These are phyloP conservation scores for Drosophila glabriapex DNA, from an alignment of 2,888 invertebrate species.

Conservation along the genomic window DNA sequence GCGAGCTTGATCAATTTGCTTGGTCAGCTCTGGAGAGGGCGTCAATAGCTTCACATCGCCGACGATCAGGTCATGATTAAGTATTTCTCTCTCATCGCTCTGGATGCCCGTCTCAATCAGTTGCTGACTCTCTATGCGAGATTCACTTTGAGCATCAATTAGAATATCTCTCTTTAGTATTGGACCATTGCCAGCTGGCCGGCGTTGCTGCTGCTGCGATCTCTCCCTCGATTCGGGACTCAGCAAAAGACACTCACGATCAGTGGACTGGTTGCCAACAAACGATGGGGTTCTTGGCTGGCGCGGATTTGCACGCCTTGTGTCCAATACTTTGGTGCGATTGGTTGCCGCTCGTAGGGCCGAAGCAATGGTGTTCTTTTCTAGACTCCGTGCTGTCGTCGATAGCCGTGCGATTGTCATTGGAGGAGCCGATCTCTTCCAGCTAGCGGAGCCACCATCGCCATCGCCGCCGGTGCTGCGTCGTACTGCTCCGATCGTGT, in stretches of 20 bases:
- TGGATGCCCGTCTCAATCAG: constrained; percentile 66
- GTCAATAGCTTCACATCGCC: constrained; percentile 70
- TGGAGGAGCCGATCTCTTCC: constrained; percentile 31
- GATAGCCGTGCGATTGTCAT: not conserved
- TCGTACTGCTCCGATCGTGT: constrained; percentile 39
- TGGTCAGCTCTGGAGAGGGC: constrained; percentile 67
- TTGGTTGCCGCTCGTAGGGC: constrained; percentile 59
- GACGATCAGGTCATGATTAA: constrained; percentile 69
- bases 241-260: not conserved
- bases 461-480: constrained; percentile 60
- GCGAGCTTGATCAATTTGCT: constrained; percentile 65
- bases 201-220: constrained; percentile 15
- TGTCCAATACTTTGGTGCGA: constrained; percentile 21
- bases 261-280: not conserved
- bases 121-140: not conserved
- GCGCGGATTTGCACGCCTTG: constrained; percentile 16
- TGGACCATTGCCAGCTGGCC: constrained; percentile 8
- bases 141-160: not conserved
- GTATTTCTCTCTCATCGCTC: constrained; percentile 78
- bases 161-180: constrained; percentile 16
- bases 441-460: constrained; percentile 62
- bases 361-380: constrained; percentile 65
- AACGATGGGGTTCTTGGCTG: not conserved
- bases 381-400: constrained; percentile 21
- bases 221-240: constrained; percentile 19